phyloP scores from a whole-genome alignment of 2,888 invertebrate species.

The Erynnis tages region DNA sequence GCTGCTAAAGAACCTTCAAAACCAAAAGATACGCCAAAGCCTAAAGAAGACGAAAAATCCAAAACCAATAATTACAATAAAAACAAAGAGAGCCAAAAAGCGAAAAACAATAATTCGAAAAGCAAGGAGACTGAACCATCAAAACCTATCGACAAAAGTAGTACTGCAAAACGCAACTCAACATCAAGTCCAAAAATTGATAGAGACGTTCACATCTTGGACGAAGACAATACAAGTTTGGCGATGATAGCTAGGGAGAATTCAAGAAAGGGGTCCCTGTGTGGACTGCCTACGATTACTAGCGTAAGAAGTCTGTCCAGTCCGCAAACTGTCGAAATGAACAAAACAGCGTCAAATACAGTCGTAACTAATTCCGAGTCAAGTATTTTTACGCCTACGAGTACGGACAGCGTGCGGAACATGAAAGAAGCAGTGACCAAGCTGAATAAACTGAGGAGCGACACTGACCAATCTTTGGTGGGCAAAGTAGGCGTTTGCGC shows the following conservation, averaged over 20 bases:
- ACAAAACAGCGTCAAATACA: conserved; percentile 32
- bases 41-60: conserved; percentile 33
- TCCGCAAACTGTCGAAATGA: conserved; percentile 34
- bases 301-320: conserved; percentile 60
- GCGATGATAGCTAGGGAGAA: conserved; percentile 50
- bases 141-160: conserved; percentile 20
- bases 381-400: conserved; percentile 57
- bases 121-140: neutral
- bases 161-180: conserved; percentile 24
- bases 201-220: conserved; percentile 46
- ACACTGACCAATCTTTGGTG: conserved; percentile 46
- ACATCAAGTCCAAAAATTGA: conserved; percentile 37
- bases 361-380: conserved; percentile 46
- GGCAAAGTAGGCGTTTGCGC: conserved; percentile 69
- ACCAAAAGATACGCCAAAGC: conserved; percentile 15
- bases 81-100: conserved; percentile 15
- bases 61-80: conserved; percentile 14
- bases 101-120: conserved; percentile 1
- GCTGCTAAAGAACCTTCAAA: neutral
- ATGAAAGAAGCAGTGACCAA: conserved; percentile 56
- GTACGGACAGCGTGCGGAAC: conserved; percentile 50
- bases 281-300: conserved; percentile 60
- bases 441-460: conserved; percentile 50
- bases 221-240: conserved; percentile 55
- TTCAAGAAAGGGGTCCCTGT: conserved; percentile 33